Conservation (phyloP, 2,888 invertebrate species). For the Timema podura region DNA sequence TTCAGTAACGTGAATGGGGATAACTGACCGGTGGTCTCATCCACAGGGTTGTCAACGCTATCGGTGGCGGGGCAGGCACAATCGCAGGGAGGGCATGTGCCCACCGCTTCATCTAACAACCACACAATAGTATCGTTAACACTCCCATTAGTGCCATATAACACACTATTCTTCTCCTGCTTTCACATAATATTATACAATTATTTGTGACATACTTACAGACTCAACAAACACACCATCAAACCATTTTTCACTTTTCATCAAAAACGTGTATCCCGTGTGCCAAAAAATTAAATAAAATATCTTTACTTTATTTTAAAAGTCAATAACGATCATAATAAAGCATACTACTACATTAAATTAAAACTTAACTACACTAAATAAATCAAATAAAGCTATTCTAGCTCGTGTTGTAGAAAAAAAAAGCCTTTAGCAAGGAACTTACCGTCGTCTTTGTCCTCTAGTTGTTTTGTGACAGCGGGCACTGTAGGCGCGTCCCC, state of each 20-base stretch:
- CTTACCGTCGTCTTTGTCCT: constrained; percentile 30
- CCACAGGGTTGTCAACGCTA: constrained; percentile 13
- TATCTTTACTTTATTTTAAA: no score
- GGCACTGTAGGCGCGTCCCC: constrained; percentile 23
- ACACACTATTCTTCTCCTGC: no score
- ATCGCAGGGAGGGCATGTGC: constrained; percentile 28
- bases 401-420: constrained; percentile 2
- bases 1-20: neutral
- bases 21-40: constrained; percentile 19
- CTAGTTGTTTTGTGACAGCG: constrained; percentile 28
- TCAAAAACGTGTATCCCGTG: no score
- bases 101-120: constrained; percentile 22
- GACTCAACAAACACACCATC: no score
- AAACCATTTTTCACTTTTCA: no score
- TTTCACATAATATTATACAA: no score
- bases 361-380: neutral
- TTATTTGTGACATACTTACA: no score
- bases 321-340: no score
- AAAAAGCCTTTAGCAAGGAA: neutral
- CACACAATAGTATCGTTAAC: neutral
- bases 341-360: no score
- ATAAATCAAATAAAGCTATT: neutral
- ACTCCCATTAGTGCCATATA: no score
- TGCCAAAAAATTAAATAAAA: no score
- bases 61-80: constrained; percentile 23